Evolutionary conservation across 2,797 vertebrate species (phyloP).

Genomic region (Melanotaenia maccullochi): DNA sequence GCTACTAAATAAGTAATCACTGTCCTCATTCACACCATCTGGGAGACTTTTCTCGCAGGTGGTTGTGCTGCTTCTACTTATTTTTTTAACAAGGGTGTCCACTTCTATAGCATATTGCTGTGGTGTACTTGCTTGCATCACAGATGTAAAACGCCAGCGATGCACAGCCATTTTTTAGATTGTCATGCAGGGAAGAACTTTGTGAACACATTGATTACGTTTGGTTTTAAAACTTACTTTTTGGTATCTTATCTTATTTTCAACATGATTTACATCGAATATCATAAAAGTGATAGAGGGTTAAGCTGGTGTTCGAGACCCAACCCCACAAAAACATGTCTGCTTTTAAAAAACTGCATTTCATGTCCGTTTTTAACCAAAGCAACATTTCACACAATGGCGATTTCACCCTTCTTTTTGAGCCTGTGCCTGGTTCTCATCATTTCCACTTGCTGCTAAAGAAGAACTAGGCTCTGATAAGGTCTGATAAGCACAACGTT

Average conservation of each 20-base stretch:
- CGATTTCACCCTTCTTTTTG: neutral
- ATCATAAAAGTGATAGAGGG: neutral
- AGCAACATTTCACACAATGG: neutral
- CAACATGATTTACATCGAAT: neutral
- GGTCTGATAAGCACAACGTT: neutral
- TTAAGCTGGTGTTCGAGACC: neutral
- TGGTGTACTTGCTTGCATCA: slow-evolving; percentile 36
- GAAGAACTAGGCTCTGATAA: neutral
- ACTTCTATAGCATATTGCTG: slow-evolving; percentile 37
- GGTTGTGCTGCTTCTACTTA: slow-evolving; percentile 46
- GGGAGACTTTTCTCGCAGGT: slow-evolving; percentile 67
- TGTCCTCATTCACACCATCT: slow-evolving; percentile 80
- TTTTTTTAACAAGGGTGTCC: slow-evolving; percentile 19
- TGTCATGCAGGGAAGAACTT: neutral
- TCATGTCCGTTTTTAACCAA: neutral
- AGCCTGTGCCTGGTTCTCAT: neutral
- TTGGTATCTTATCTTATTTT: neutral
- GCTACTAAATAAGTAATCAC: slow-evolving; percentile 75
- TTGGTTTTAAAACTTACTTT: slow-evolving; percentile 7
- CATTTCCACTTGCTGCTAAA: neutral
- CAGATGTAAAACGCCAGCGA: slow-evolving; percentile 45
- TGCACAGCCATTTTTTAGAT: slow-evolving; percentile 9
- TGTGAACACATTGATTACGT: slow-evolving; percentile 1
- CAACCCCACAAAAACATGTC: neutral
- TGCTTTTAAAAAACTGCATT: neutral